phyloP scores from a whole-genome alignment of 2,797 vertebrate species.

The Podarcis lilfordi region DNA sequence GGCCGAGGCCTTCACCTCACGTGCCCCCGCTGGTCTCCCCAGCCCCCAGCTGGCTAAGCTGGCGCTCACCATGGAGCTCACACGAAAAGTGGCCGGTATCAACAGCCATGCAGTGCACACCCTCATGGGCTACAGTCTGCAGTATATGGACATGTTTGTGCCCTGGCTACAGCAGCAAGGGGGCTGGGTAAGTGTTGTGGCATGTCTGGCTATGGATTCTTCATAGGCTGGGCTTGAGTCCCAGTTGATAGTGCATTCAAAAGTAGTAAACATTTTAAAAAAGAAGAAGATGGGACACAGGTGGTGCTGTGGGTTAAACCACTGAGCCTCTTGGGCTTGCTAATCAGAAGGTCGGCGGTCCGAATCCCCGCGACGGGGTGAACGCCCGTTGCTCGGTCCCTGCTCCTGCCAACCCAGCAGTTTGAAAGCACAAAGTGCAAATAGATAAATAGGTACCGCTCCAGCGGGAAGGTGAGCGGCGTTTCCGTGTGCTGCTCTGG shows the following conservation, averaged over 20 bases:
- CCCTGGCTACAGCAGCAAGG: conserved; percentile 89
- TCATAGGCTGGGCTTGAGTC: not conserved
- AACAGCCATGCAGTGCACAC: conserved; percentile 80
- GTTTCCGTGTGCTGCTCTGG: too few species aligned
- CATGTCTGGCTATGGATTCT: not conserved
- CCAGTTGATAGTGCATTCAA: not conserved
- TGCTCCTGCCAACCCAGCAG: too few species aligned
- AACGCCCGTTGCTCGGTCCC: too few species aligned
- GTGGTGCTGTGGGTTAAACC: too few species aligned
- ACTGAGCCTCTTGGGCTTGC: too few species aligned
- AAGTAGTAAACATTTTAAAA: not conserved
- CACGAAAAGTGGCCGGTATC: conserved; percentile 84
- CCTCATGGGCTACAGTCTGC: conserved; percentile 81
- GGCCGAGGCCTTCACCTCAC: conserved; percentile 79
- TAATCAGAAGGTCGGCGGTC: too few species aligned
- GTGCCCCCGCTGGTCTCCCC: conserved; percentile 45
- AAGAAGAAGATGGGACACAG: too few species aligned
- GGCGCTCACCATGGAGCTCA: conserved; percentile 88
- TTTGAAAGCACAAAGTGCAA: too few species aligned
- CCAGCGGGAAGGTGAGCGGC: too few species aligned
- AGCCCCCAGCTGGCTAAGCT: conserved; percentile 75
- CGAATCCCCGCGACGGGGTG: too few species aligned
- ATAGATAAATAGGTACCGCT: too few species aligned
- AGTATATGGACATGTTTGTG: conserved; percentile 87
- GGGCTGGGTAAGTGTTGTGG: conserved; percentile 83